These are phyloP conservation scores for Penaeus chinensis DNA, from an alignment of 1,140 invertebrate species.

Conservation along the genomic window DNA sequence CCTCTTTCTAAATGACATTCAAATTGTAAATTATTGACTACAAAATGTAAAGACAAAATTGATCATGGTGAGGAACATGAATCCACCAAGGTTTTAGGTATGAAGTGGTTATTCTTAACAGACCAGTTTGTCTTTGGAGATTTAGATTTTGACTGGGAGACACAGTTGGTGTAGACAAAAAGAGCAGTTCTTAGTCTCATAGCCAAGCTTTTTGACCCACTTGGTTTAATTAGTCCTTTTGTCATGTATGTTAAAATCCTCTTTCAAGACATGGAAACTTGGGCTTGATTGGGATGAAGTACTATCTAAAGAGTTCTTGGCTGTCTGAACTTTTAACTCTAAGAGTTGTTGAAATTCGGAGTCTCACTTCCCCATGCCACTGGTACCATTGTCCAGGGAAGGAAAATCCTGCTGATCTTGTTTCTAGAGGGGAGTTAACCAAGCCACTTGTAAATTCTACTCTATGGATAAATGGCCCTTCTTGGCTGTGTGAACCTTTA, in stretches of 20 bases:
- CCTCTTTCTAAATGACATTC: not conserved
- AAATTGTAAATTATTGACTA: slow-evolving; percentile 17
- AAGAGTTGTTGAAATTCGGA: slow-evolving; percentile 18
- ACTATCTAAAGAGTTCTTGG: slow-evolving; percentile 21
- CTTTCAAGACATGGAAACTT: slow-evolving; percentile 37
- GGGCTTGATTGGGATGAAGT: slow-evolving; percentile 21
- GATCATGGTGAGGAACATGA: not conserved
- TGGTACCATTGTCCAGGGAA: slow-evolving; percentile 22
- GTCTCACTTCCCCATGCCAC: not conserved
- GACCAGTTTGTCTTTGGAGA: slow-evolving; percentile 10
- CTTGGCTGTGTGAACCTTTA: too few relatives aligned
- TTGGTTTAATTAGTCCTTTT: slow-evolving; percentile 33
- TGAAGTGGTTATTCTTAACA: not conserved
- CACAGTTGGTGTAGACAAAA: slow-evolving; percentile 6
- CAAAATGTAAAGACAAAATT: not conserved
- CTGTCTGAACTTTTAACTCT: too few relatives aligned
- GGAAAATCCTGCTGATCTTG: slow-evolving; percentile 24
- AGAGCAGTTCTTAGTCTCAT: slow-evolving; percentile 17
- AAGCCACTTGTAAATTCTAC: not conserved
- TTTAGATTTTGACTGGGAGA: not conserved
- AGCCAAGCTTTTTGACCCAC: slow-evolving; percentile 17
- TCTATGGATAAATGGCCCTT: too few relatives aligned
- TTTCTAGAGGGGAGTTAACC: not conserved
- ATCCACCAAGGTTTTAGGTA: slow-evolving; percentile 3
- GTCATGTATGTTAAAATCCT: slow-evolving; percentile 36